These are phyloP conservation scores for Heliothis peltigera DNA, from an alignment of 2,888 invertebrate genomes.

Conservation along the genomic window DNA sequence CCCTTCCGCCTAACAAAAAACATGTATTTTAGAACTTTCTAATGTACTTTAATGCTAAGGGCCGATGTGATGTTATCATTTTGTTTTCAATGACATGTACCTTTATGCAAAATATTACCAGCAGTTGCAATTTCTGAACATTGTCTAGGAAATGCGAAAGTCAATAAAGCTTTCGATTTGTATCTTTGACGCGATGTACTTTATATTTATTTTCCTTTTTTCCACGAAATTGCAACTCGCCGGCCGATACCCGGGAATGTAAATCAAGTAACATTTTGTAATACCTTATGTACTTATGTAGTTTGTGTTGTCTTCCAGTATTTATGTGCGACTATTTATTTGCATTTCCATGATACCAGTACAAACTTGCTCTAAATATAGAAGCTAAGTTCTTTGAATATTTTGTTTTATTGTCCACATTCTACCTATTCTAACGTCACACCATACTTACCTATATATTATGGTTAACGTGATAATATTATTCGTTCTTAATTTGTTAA, in stretches of 20 bases:
- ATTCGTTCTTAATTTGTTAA: too few species aligned
- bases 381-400: constrained; percentile 40
- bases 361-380: constrained; percentile 71
- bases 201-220: background rate
- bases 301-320: constrained; percentile 69
- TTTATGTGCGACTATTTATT: constrained; percentile 60
- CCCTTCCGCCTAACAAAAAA: background rate
- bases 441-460: too few species aligned
- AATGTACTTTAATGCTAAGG: background rate
- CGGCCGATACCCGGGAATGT: background rate
- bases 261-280: background rate
- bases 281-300: constrained; percentile 10
- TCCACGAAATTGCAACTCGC: background rate
- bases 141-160: too few species aligned
- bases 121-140: background rate
- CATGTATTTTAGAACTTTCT: background rate
- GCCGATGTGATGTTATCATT: background rate
- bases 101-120: background rate
- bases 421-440: constrained; percentile 11
- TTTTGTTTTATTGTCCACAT: constrained; percentile 23
- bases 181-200: too few species aligned
- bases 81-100: background rate
- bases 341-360: constrained; percentile 73
- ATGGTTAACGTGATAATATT: too few species aligned
- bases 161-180: too few species aligned